Percentiles rank a stretch among this genome's conserved stretches.
Conservation (phyloP, 2,113 vertebrate genomes). For the Trogon melanurus region DNA sequence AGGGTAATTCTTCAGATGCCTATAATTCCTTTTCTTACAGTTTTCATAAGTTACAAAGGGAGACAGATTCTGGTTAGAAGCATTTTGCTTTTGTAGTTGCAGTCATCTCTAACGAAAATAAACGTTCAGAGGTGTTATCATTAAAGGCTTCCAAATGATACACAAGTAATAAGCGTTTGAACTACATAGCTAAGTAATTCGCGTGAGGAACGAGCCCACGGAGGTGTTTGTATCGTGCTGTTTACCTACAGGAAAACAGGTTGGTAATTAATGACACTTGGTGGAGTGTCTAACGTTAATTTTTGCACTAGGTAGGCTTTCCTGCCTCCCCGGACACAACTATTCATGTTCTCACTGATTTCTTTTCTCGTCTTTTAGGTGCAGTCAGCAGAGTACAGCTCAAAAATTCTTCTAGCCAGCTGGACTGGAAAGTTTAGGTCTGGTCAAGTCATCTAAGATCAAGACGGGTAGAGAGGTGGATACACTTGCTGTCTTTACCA, state of each 20-base stretch:
- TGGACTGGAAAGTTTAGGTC: background rate
- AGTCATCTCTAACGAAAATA: conserved; percentile 16
- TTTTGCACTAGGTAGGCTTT: background rate
- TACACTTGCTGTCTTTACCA: background rate
- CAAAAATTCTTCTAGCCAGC: background rate
- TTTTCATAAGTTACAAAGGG: background rate
- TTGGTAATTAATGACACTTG: conserved; percentile 5
- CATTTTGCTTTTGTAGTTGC: background rate
- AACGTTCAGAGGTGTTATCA: background rate
- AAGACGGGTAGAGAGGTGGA: background rate
- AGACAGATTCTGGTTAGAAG: background rate
- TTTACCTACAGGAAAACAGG: background rate
- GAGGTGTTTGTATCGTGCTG: background rate
- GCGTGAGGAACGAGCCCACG: background rate
- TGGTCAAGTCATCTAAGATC: background rate
- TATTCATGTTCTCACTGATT: background rate
- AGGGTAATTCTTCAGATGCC: background rate
- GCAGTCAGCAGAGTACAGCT: background rate
- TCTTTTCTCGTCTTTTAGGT: background rate
- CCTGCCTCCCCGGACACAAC: background rate
- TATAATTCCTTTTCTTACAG: background rate
- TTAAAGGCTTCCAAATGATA: background rate
- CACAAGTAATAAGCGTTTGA: conserved; percentile 37
- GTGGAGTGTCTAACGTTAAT: background rate
- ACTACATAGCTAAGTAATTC: background rate